These are phyloP conservation scores for Trichechus manatus DNA, from an alignment of 2,113 vertebrate genomes.

Conservation along the genomic window DNA sequence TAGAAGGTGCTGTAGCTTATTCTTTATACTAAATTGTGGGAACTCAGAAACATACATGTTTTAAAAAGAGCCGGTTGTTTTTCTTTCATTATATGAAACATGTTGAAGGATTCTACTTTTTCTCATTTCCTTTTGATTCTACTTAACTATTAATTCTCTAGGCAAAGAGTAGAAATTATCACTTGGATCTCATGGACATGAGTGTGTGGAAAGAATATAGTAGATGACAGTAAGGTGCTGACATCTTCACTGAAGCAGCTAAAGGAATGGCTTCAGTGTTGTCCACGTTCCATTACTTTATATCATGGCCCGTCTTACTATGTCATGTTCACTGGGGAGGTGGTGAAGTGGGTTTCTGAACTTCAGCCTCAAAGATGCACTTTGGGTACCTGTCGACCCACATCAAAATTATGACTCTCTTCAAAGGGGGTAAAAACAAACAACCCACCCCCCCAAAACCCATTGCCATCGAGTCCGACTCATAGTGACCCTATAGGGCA, in stretches of 20 bases:
- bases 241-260: neutral
- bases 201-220: neutral
- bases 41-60: neutral
- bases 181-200: neutral
- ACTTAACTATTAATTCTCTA: neutral
- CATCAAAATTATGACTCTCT: neutral
- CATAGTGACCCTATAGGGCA: too few species aligned
- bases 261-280: neutral
- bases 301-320: neutral
- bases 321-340: neutral
- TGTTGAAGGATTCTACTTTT: neutral
- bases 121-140: constrained; percentile 13
- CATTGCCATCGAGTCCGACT: too few species aligned
- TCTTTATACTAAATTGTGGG: neutral
- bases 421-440: neutral
- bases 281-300: neutral
- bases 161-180: neutral
- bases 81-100: neutral
- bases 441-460: too few species aligned
- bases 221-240: constrained; percentile 15
- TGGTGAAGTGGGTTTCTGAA: neutral
- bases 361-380: neutral
- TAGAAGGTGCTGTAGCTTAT: neutral
- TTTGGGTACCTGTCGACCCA: neutral
- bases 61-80: constrained; percentile 40